phyloP scores from a whole-genome alignment of 2,113 vertebrate genomes.

The Hyperoodon ampullatus region DNA sequence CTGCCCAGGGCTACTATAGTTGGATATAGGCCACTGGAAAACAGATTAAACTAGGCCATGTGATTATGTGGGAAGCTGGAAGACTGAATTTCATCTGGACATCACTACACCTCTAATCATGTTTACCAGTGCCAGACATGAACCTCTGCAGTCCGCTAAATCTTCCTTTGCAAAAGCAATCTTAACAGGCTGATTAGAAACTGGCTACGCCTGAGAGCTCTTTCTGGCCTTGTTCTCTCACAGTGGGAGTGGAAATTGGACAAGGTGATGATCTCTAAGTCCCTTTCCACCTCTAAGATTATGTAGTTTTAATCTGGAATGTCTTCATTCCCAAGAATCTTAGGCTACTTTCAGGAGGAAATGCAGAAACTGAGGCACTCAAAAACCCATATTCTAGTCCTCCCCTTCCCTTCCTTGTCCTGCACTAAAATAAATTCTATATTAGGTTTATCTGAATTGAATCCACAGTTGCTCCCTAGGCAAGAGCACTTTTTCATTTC shows the following conservation, averaged over 20 bases:
- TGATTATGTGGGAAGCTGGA: background rate
- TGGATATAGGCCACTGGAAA: background rate
- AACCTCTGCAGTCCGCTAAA: background rate
- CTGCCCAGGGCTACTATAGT: background rate
- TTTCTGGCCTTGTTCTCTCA: background rate
- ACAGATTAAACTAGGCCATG: background rate
- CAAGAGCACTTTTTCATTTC: background rate
- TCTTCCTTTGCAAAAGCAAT: background rate
- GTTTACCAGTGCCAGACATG: background rate
- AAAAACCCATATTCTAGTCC: background rate
- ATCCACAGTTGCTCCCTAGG: background rate
- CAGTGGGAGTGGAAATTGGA: background rate
- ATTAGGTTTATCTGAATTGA: background rate
- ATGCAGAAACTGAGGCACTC: background rate
- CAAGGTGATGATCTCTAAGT: background rate
- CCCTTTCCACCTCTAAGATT: background rate
- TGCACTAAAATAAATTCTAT: background rate
- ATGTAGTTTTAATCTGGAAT: background rate
- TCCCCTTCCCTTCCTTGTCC: background rate
- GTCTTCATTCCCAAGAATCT: background rate
- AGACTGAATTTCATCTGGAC: conserved; percentile 9
- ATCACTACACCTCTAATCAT: background rate
- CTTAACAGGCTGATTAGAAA: background rate
- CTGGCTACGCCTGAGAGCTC: background rate
- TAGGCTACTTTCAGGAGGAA: background rate